Percentiles rank a stretch among this genome's conserved stretches.
Evolutionary conservation across 2,113 vertebrate genomes (phyloP).

Genomic region (Morone chrysops): DNA sequence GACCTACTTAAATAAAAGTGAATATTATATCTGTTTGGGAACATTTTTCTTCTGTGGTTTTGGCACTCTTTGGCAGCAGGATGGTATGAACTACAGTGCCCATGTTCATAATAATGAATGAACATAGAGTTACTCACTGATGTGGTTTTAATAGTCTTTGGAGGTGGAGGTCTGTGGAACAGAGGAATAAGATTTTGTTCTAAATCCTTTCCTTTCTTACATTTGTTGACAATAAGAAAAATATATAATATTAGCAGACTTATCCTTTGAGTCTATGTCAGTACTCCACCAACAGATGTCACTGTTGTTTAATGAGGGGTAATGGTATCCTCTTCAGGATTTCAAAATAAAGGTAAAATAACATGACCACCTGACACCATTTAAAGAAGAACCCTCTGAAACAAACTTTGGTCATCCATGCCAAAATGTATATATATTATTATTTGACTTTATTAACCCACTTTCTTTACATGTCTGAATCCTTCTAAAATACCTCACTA

Average conservation of each 20-base stretch:
- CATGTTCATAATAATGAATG: not conserved
- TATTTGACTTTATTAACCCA: not conserved
- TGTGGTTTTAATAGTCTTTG: not conserved
- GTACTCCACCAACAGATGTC: slow-evolving; percentile 67
- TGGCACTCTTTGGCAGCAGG: not conserved
- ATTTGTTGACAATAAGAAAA: not conserved
- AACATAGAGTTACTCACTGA: not conserved
- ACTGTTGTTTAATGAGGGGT: slow-evolving; percentile 52
- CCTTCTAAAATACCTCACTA: not conserved
- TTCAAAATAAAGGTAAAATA: slow-evolving; percentile 2
- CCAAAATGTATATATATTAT: not conserved
- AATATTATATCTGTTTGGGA: not conserved
- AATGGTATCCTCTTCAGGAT: not conserved
- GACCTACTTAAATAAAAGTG: not conserved
- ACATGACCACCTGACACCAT: not conserved
- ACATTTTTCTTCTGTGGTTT: not conserved
- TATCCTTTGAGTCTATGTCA: not conserved
- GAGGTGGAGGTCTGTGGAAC: not conserved
- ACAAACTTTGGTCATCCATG: not conserved
- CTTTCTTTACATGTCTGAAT: not conserved
- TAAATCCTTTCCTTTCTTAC: too few species aligned
- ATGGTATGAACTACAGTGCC: not conserved
- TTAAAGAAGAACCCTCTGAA: not conserved
- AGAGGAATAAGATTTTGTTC: not conserved
- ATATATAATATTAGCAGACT: not conserved